A percentile compares a stretch with the other conserved stretches of the same genome.
These are phyloP conservation scores for Lochmaea capreae DNA, from an alignment of 2,888 invertebrate genomes.

Conservation along the genomic window DNA sequence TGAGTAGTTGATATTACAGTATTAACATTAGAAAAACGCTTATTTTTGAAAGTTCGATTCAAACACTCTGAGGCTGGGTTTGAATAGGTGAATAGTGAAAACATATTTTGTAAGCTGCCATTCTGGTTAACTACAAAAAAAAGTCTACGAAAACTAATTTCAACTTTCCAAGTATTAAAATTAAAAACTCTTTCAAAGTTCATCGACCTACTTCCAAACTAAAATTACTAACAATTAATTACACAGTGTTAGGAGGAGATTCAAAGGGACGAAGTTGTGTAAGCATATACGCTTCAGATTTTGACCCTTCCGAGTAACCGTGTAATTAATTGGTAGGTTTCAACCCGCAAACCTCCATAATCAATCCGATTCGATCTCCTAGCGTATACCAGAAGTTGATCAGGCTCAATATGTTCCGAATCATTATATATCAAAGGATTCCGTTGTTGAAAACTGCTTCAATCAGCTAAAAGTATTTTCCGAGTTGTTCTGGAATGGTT, in stretches of 20 bases:
- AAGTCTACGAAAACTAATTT: no score
- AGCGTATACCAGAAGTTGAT: conserved; percentile 8
- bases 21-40: no score
- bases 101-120: no score
- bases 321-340: conserved; percentile 7
- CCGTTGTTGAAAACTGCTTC: neutral
- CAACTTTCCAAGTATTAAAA: no score
- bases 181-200: no score
- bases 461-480: conserved; percentile 1
- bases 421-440: conserved; percentile 13
- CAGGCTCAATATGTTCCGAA: conserved; percentile 5
- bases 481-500: neutral
- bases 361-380: conserved; percentile 5
- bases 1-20: no score
- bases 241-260: neutral
- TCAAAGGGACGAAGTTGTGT: conserved; percentile 10
- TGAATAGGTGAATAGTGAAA: no score
- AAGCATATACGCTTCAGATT: conserved; percentile 2
- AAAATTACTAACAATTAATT: conserved; percentile 6
- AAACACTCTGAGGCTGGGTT: no score
- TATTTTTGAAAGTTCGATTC: no score
- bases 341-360: neutral
- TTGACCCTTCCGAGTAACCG: conserved; percentile 16
- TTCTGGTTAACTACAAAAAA: no score
- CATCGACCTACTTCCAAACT: neutral